Base-by-base conservation (phyloP, 2,113 vertebrate species). In the Xyliphius kryptos region DNA sequence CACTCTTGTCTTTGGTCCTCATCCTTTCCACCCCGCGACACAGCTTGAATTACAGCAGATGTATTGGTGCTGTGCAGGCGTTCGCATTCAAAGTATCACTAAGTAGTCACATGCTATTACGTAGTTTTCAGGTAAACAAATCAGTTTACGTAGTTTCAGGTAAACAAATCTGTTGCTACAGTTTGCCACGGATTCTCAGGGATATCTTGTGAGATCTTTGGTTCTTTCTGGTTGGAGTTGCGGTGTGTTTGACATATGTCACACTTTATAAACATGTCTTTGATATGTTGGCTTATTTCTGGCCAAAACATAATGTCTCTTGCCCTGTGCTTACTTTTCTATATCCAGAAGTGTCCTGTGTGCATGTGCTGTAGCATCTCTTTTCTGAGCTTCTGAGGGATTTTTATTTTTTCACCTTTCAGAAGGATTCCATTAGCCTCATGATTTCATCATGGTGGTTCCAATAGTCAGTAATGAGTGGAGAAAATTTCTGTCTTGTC, bases 241-340 rank as follows among this genome's bases (percentile, higher is more conserved):
- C 19, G 43, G 20, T 36, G 21, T 21, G 54, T 37, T n/a, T 41
- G 61, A 55, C 56, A 73, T 5, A 21, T 61, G 26, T 6, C 7
- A 3, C 50, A 60, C 7, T 26, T 16, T 19, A 10, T 26, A 0
- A 72, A 26, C 1, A 20, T 10, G 12, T 1, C 9, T 16, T 73
- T 55, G 6, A 63, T 67, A 11, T 67, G 12, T 12, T 67, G 40
- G 2, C 68, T 21, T 55, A 58, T 63, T 4, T 57, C 52, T 2
- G 63, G 70, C 59, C 64, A 67, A 38, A 63, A 72, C 1, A 72
- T 10, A 3, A 52, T 3, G 22, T 59, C 52, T 13, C 40, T n/a
- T 3, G 21, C 37, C 14, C 52, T 12, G 2, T 61, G 19, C 15
- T 68, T 72, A 5, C 41, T 13, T 37, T 61, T 71, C 17, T 71